Base-by-base conservation (phyloP, 2,113 vertebrate genomes). In the Drymodes brunneopygia region DNA sequence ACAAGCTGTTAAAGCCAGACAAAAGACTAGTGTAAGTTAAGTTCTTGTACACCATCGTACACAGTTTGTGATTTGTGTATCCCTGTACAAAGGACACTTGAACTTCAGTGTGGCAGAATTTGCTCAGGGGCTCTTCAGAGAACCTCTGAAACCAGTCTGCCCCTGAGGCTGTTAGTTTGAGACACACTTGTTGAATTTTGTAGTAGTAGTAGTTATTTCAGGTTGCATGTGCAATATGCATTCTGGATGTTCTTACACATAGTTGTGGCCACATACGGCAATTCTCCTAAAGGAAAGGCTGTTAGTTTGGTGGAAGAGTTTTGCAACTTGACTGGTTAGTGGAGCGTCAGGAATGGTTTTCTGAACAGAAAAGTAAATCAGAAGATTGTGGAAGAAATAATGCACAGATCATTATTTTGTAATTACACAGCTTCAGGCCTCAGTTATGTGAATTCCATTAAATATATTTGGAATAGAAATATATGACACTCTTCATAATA, bases 1-100 rank as follows among this genome's bases (percentile, higher is more conserved):
- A 98, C 96, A 99, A 99, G 90, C 98, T 99, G 77, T 98, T 99
- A 73, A 99, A 98, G 94, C 98, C 98, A n/a, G 99, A 99, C 98
- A 99, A 98, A 97, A 99, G 98, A 95, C 97, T 98, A 6, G 97
- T 99, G 99, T 99, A 97, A 98, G 99, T 98, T 75, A 56, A 86
- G 11, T 75, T 88, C 82, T 75, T 81, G 22, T 64, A 29, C 33
- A 14, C 17, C 57, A 25, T 74, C 22, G 8, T 57, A 29, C 50
- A 47, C 35, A 27, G 23, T 60, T 88, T 65, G 61, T 80, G 45
- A 45, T 81, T 81, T 67, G 22, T 94, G 45, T 84, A 25, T 94
- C 56, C 45, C 15, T 62, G 19, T 44, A 40, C 58, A 5, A 17
- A 40, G 56, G 47, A 70, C n/a, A 4, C 33, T 74, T 56, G 74